Evolutionary conservation across 2,797 vertebrate species (phyloP).

Genomic region (Tinamus major): DNA sequence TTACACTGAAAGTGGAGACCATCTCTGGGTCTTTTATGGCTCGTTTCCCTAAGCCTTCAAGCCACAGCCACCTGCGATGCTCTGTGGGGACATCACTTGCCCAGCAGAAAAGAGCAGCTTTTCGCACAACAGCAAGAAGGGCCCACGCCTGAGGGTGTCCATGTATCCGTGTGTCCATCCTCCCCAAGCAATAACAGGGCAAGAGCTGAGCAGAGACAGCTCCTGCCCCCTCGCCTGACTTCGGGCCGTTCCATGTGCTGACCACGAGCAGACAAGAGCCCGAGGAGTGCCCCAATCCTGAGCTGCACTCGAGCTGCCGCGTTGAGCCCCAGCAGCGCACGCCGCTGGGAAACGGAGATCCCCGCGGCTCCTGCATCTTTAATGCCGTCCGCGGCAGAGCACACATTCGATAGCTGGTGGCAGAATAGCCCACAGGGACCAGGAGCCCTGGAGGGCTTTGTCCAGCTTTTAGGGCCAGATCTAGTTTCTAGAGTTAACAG

Average conservation of each 20-base stretch:
- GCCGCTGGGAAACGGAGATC: background rate
- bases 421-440: constrained; percentile 20
- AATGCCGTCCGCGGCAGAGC: background rate
- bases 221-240: background rate
- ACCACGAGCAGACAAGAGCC: background rate
- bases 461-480: constrained; percentile 50
- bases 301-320: background rate
- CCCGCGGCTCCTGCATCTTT: constrained; percentile 55
- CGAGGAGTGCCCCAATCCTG: background rate
- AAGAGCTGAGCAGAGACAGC: background rate
- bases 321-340: background rate
- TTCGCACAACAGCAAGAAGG: too few relatives aligned
- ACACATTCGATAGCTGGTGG: constrained; percentile 56
- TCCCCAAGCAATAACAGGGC: too few relatives aligned
- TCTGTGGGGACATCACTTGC: too few relatives aligned
- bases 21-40: background rate
- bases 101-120: too few relatives aligned
- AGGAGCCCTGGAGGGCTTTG: constrained; percentile 42
- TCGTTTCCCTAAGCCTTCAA: background rate
- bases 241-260: background rate
- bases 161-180: background rate
- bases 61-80: background rate
- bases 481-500: constrained; percentile 16
- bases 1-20: background rate
- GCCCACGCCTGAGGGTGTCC: background rate